Evolutionary conservation across 2,888 invertebrate genomes (phyloP).

Genomic region (Ischnus inquisitorius): DNA sequence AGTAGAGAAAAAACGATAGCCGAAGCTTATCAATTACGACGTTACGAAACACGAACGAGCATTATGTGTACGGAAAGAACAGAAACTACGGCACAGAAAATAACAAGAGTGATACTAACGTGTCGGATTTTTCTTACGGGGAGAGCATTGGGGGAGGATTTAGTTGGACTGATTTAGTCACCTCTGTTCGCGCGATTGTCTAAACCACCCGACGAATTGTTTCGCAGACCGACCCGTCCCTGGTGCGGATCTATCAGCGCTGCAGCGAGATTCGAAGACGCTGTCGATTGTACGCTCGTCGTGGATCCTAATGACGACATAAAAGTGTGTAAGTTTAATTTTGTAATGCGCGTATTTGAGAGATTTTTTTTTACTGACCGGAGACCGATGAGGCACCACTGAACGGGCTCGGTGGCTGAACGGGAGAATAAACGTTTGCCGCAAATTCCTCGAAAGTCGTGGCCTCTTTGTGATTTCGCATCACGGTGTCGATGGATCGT

Average conservation of each 20-base stretch:
- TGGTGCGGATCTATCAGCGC: conserved; percentile 87
- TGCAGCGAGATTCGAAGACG: conserved; percentile 87
- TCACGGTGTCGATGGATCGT: conserved; percentile 93
- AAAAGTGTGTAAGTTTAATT: conserved; percentile 2
- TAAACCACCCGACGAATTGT: conserved; percentile 79
- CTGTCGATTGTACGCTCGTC: conserved; percentile 84
- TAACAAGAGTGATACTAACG: conserved; percentile 75
- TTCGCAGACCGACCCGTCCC: conserved; percentile 83
- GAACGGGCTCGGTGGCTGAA: conserved; percentile 87
- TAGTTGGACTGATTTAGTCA: conserved; percentile 80
- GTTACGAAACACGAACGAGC: background rate
- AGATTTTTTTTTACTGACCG: conserved; percentile 76
- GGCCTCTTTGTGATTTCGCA: conserved; percentile 93
- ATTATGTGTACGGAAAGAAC: background rate
- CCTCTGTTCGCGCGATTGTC: conserved; percentile 84
- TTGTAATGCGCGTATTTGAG: background rate
- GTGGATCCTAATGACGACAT: conserved; percentile 80
- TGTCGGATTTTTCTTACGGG: conserved; percentile 77
- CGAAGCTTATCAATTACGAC: background rate
- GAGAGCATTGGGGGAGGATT: conserved; percentile 73
- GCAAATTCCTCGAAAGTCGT: conserved; percentile 97
- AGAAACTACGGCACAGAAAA: conserved; percentile 41
- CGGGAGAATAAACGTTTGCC: conserved; percentile 90
- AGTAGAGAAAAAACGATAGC: background rate
- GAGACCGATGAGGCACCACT: conserved; percentile 83